Base-by-base conservation (phyloP, 1,140 invertebrate genomes). In the Orius insidiosus region DNA sequence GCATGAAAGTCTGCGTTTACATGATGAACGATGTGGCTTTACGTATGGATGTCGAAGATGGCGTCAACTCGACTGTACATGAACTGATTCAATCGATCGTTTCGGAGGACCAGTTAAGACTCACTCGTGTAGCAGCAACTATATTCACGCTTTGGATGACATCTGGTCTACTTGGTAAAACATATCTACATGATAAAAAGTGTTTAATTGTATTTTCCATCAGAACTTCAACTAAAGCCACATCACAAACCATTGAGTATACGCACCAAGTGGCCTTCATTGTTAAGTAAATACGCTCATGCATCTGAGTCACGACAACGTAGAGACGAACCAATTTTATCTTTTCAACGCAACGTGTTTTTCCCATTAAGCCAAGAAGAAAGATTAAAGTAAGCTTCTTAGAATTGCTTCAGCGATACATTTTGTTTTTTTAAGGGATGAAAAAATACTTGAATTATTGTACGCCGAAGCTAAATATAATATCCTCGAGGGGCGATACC, bases 381-480 rank as follows among this genome's bases (percentile, higher is more conserved):
- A 58, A 81, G 82, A 63, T 83, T 89, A 36, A 89, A 85, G 76
- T 84, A 63, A 66, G 68, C 63, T 43, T 10, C 16, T 14, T 5
- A n/a, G 16, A 3, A 46, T n/a, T n/a, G n/a, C n/a, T n/a, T n/a
- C n/a, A n/a, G n/a, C n/a, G n/a, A n/a, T n/a, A n/a, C n/a, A n/a
- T 39, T 7, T 40, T 43, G 48, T 43, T 48, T 41, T 35, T 60
- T 58, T 5, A 54, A 80, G 77, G 55, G 85, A 94, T 60, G 75
- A 80, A 48, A 78, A 80, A 58, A 78, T 89, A 48, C 66, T 92
- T 45, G 85, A 88, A 60, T 59, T 93, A 19, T 63, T 94, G 0
- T 93, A 92, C 54, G 84, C 87, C 55, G 89, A 94, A 66, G 87
- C 88, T 0, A 78, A 80, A 49, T 75, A 80, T 54, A 90, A 92